A percentile compares a stretch with the other conserved stretches of the same genome.
Conservation (phyloP, 2,113 vertebrate species). For the Aegypius monachus region DNA sequence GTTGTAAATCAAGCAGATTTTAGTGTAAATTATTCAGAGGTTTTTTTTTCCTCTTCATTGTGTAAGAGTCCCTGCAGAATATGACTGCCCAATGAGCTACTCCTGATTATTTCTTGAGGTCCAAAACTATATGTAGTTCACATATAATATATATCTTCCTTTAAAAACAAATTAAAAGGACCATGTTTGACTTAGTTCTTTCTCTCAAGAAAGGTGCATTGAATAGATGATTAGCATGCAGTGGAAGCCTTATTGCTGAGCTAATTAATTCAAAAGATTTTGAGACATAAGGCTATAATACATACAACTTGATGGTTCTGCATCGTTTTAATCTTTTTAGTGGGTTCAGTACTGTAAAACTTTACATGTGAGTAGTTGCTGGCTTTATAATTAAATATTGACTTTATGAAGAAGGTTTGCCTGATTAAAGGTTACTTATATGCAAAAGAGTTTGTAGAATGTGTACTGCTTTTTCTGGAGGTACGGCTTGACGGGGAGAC, state of each 20-base stretch:
- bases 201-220: background rate
- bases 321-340: background rate
- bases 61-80: background rate
- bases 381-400: background rate
- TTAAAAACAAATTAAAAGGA: background rate
- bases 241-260: background rate
- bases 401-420: background rate
- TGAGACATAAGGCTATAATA: background rate
- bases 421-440: background rate
- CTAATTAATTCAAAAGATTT: background rate
- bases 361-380: background rate
- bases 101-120: background rate
- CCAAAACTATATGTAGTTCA: background rate
- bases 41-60: background rate
- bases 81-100: background rate
- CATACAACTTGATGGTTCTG: background rate
- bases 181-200: background rate
- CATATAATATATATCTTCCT: background rate
- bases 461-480: background rate
- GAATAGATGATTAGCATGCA: background rate
- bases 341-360: background rate
- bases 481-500: background rate
- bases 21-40: slow-evolving; percentile 33
- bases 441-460: background rate
- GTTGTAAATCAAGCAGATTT: slow-evolving; percentile 38